Evolutionary conservation across 2,113 vertebrate species (phyloP).

Genomic region (Ictalurus punctatus): DNA sequence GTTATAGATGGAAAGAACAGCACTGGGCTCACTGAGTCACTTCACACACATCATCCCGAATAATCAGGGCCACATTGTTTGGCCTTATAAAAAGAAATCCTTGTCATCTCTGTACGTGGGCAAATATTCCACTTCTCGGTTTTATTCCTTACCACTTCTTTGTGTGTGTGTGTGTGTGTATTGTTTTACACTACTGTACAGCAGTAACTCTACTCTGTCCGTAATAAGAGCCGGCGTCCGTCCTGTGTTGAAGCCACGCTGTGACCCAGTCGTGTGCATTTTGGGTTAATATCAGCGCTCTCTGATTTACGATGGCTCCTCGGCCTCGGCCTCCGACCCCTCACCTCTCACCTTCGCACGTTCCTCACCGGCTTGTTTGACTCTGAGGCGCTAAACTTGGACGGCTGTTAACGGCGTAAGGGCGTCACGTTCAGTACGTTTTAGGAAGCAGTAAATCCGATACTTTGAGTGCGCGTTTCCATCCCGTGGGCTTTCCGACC

Average conservation of each 20-base stretch:
- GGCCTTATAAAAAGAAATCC: slow-evolving; percentile 31
- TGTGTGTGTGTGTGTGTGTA: slow-evolving; percentile 11
- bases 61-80: slow-evolving; percentile 22
- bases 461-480: neutral
- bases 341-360: slow-evolving; percentile 16
- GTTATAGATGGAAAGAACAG: slow-evolving; percentile 11
- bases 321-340: neutral
- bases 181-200: neutral
- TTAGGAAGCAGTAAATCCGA: neutral
- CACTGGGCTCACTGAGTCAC: neutral
- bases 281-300: slow-evolving; percentile 18
- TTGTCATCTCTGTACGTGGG: slow-evolving; percentile 25
- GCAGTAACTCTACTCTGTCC: slow-evolving; percentile 30
- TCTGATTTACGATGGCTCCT: slow-evolving; percentile 13
- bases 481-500: neutral
- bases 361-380: neutral
- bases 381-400: neutral
- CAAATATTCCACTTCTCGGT: slow-evolving; percentile 31
- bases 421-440: neutral
- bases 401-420: neutral
- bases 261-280: slow-evolving; percentile 2
- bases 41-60: neutral
- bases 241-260: neutral
- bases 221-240: slow-evolving; percentile 25
- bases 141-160: neutral